Conservation (phyloP, 1,140 invertebrate species). For the Octopus sinensis region DNA sequence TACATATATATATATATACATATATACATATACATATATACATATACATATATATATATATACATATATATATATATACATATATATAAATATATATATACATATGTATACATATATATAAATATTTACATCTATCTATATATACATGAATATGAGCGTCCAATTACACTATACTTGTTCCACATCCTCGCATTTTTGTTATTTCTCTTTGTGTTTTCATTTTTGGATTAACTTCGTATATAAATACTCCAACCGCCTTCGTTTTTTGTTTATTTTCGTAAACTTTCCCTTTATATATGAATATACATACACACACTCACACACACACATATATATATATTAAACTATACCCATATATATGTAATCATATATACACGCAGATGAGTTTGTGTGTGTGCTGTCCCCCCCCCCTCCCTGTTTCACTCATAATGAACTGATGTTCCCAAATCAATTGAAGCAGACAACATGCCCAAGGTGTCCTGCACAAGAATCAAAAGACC, state of each 20-base stretch:
- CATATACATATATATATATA: background rate
- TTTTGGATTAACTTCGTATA: too few species aligned
- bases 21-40: background rate
- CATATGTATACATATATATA: background rate
- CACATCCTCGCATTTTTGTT: background rate
- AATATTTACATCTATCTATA: background rate
- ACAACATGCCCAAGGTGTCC: too few species aligned
- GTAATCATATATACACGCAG: background rate
- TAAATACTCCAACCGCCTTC: background rate
- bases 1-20: background rate
- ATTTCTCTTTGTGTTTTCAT: too few species aligned
- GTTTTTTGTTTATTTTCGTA: background rate
- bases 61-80: background rate
- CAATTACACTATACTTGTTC: background rate
- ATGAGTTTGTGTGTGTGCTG: background rate
- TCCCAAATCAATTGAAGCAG: too few species aligned
- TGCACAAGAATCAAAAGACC: too few species aligned
- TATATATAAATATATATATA: background rate
- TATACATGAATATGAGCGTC: background rate
- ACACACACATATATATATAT: background rate
- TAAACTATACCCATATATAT: background rate
- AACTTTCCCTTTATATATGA: background rate
- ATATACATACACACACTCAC: background rate
- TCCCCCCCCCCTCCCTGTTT: too few species aligned
- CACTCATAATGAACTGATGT: too few species aligned